A percentile compares a stretch with the other conserved stretches of the same genome.
phyloP scores from a whole-genome alignment of 1,140 invertebrate species.

The Trachelipus rathkii region DNA sequence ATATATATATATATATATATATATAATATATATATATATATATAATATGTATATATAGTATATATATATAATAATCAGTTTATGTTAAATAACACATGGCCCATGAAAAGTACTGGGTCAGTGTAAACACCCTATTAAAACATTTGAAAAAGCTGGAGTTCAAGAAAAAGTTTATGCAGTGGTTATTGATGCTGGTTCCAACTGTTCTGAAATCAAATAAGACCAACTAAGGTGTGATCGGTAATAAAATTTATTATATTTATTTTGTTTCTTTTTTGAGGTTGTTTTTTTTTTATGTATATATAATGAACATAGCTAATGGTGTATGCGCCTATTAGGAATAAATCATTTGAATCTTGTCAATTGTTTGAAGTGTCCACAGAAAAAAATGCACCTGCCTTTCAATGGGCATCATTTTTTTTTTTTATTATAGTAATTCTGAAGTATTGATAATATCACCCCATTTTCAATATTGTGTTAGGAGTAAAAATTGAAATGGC shows the following conservation, averaged over 20 bases:
- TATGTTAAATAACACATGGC: conserved; percentile 43
- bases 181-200: conserved; percentile 93
- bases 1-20: background rate
- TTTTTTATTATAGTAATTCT: too few relatives aligned
- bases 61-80: conserved; percentile 27
- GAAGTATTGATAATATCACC: too few relatives aligned
- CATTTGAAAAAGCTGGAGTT: conserved; percentile 63
- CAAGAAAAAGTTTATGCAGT: conserved; percentile 76
- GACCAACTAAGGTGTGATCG: conserved; percentile 69
- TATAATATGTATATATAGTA: background rate
- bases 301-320: too few relatives aligned
- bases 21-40: background rate
- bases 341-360: too few relatives aligned
- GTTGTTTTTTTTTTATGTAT: too few relatives aligned
- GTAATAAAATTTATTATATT: conserved; percentile 50
- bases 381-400: too few relatives aligned
- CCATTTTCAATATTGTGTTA: too few relatives aligned
- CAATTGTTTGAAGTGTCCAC: too few relatives aligned
- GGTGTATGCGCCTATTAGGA: too few relatives aligned
- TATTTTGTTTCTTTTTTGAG: too few relatives aligned
- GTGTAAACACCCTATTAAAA: conserved; percentile 46
- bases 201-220: conserved; percentile 82
- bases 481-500: too few relatives aligned
- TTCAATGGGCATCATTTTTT: too few relatives aligned
- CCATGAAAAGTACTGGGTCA: conserved; percentile 36